Conservation (phyloP, 2,888 invertebrate genomes). For the Polydrusus cervinus region DNA sequence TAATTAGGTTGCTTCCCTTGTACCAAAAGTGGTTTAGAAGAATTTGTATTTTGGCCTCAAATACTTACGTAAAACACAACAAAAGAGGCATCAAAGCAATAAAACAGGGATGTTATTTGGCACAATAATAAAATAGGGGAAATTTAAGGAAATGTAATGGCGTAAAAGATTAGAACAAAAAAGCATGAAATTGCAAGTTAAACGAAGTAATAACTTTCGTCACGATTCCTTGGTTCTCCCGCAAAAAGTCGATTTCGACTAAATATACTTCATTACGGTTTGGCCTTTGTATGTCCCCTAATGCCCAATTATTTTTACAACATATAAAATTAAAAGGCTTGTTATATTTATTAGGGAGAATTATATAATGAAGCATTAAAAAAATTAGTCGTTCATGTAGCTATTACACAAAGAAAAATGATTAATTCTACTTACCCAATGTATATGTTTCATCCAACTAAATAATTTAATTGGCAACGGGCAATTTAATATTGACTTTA, state of each 20-base stretch:
- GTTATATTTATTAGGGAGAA: constrained; percentile 22
- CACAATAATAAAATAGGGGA: constrained; percentile 44
- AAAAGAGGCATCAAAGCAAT: constrained; percentile 31
- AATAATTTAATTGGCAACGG: no score
- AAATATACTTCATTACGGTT: constrained; percentile 44
- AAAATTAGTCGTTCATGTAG: no score
- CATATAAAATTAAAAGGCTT: constrained; percentile 21
- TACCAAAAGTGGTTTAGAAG: constrained; percentile 5
- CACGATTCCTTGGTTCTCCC: constrained; percentile 45
- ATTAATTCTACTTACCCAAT: no score
- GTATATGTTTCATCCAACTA: no score
- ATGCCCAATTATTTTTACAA: constrained; percentile 39
- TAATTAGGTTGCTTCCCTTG: not conserved
- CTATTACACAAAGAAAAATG: no score
- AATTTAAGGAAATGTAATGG: constrained; percentile 48
- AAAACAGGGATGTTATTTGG: constrained; percentile 45
- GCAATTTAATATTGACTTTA: no score
- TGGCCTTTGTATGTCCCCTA: constrained; percentile 42
- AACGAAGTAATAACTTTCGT: constrained; percentile 50
- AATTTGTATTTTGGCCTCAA: constrained; percentile 23
- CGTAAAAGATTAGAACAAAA: constrained; percentile 51
- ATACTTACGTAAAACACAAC: constrained; percentile 25
- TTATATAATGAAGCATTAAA: not conserved
- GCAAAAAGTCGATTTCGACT: constrained; percentile 46
- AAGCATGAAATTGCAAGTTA: constrained; percentile 51